Evolutionary conservation across 2,888 invertebrate genomes (phyloP).

Genomic region (Drosophila lacicola): DNA sequence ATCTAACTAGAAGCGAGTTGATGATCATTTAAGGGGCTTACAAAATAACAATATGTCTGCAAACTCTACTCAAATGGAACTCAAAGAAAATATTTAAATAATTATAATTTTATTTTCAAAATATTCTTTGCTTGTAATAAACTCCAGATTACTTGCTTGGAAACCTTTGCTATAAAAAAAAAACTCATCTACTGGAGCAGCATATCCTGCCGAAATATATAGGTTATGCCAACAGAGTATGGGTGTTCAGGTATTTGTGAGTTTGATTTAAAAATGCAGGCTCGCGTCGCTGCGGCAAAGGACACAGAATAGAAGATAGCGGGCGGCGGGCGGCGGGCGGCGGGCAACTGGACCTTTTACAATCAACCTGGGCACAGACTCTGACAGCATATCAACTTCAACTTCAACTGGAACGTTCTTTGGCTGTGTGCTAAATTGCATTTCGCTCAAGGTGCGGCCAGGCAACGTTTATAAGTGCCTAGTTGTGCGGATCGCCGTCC

Average conservation of each 20-base stretch:
- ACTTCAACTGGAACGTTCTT: slow-evolving; percentile 17
- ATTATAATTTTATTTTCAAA: too few relatives aligned
- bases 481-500: slow-evolving; percentile 38
- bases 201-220: neutral
- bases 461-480: slow-evolving; percentile 36
- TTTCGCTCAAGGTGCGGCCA: slow-evolving; percentile 68
- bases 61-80: too few relatives aligned
- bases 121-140: too few relatives aligned
- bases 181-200: neutral
- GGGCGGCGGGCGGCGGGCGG: slow-evolving; percentile 3
- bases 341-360: neutral
- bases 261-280: slow-evolving; percentile 61
- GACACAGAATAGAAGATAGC: neutral
- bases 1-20: too few relatives aligned
- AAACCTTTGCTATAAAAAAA: neutral
- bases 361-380: slow-evolving; percentile 18
- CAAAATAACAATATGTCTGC: too few relatives aligned
- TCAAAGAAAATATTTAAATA: too few relatives aligned
- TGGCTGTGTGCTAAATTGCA: slow-evolving; percentile 61
- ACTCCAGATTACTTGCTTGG: too few relatives aligned
- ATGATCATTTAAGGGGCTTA: too few relatives aligned
- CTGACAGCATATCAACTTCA: slow-evolving; percentile 49
- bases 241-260: slow-evolving; percentile 49
- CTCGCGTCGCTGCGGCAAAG: slow-evolving; percentile 7
- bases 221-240: neutral